Percentiles rank a stretch among this genome's conserved stretches.
Conservation (phyloP, 2,113 vertebrate genomes). For the Cromileptes altivelis region DNA sequence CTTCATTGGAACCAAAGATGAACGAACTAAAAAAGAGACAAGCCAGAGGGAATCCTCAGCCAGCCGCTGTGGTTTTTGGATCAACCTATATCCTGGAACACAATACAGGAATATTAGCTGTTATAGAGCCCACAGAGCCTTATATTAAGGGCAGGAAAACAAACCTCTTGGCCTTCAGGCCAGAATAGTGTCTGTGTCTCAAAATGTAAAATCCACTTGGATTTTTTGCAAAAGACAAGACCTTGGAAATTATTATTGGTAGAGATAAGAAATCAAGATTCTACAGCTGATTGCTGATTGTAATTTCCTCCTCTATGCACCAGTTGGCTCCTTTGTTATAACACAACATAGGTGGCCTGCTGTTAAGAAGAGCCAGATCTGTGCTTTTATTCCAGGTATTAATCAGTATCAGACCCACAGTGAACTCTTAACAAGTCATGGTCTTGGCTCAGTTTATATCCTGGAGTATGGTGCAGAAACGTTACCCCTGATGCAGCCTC, state of each 20-base stretch:
- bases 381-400: conserved; percentile 45
- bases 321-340: neutral
- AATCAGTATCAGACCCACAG: conserved; percentile 36
- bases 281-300: conserved; percentile 49
- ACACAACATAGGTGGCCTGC: conserved; percentile 14
- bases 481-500: neutral
- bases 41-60: conserved; percentile 56
- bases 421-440: conserved; percentile 9
- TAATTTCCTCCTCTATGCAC: conserved; percentile 34
- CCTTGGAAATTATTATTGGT: conserved; percentile 13
- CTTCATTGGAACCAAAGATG: conserved; percentile 49
- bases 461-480: conserved; percentile 12
- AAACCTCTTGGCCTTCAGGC: conserved; percentile 16
- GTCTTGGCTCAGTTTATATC: conserved; percentile 14
- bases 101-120: conserved; percentile 53
- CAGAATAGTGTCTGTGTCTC: conserved; percentile 7
- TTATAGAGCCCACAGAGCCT: conserved; percentile 24
- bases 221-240: conserved; percentile 17
- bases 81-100: conserved; percentile 60
- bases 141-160: conserved; percentile 41
- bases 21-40: conserved; percentile 13
- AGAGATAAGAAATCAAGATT: conserved; percentile 51
- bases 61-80: conserved; percentile 64
- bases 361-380: neutral
- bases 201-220: conserved; percentile 19